These are phyloP conservation scores for Drepanosiphum platanoidis DNA, from an alignment of 2,888 invertebrate genomes.

Conservation along the genomic window DNA sequence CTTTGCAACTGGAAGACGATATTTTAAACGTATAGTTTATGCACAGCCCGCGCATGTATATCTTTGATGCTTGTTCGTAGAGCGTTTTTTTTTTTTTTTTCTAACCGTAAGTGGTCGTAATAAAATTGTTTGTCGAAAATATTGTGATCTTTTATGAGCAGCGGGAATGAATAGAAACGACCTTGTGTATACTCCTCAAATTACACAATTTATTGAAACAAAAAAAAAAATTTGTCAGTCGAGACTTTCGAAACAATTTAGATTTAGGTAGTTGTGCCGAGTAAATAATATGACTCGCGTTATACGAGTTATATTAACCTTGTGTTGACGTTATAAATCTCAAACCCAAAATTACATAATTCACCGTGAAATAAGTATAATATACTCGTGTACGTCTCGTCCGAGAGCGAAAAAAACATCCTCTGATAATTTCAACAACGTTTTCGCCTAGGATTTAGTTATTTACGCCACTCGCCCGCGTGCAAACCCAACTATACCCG, in stretches of 20 bases:
- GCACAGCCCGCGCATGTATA: no score
- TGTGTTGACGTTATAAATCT: background rate
- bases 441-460: no score
- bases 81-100: no score
- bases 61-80: no score
- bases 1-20: background rate
- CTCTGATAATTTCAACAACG: no score
- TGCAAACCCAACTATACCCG: no score
- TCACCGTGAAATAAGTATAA: background rate
- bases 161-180: background rate
- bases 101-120: background rate
- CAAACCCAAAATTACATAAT: background rate
- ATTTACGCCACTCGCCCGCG: no score
- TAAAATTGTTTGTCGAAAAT: background rate
- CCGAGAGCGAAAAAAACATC: no score
- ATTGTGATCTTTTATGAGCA: background rate
- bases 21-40: no score
- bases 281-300: background rate
- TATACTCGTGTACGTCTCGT: no score
- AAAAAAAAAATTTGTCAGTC: background rate
- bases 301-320: no score
- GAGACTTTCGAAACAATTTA: background rate
- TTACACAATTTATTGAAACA: background rate
- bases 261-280: no score
- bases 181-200: background rate